Conservation (phyloP, 2,888 invertebrate species). For the Caenorhabditis angaria region DNA sequence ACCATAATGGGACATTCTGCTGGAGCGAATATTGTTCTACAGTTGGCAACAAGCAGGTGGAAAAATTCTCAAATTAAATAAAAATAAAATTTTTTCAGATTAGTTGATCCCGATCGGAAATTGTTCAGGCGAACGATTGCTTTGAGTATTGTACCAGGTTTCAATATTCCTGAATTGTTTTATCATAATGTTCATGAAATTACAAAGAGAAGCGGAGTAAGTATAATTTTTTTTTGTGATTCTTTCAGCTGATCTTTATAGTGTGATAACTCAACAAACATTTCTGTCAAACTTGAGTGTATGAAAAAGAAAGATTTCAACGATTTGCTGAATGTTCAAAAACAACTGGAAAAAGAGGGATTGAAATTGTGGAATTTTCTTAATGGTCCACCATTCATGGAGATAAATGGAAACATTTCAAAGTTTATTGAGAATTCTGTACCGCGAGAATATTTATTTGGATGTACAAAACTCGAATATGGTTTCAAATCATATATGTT, state of each 20-base stretch:
- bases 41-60: constrained; percentile 21
- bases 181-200: constrained; percentile 27
- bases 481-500: constrained; percentile 8
- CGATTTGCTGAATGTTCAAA: constrained; percentile 27
- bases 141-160: constrained; percentile 12
- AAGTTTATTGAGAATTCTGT: constrained; percentile 20
- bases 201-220: constrained; percentile 14
- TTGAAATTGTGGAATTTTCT: constrained; percentile 29
- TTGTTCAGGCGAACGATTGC: constrained; percentile 25
- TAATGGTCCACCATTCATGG: constrained; percentile 27
- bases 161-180: constrained; percentile 22
- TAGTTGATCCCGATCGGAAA: constrained; percentile 15
- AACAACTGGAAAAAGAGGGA: constrained; percentile 20
- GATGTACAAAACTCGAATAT: constrained; percentile 17
- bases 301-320: not conserved
- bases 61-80: not conserved
- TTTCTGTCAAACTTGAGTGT: not conserved
- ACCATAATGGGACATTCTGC: constrained; percentile 37
- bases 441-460: constrained; percentile 20
- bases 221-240: not conserved
- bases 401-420: constrained; percentile 16
- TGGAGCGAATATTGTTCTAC: constrained; percentile 22
- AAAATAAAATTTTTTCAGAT: constrained; percentile 1
- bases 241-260: constrained; percentile 7
- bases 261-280: constrained; percentile 10